Conservation (phyloP, 2,888 invertebrate species). For the Diadromus collaris region DNA sequence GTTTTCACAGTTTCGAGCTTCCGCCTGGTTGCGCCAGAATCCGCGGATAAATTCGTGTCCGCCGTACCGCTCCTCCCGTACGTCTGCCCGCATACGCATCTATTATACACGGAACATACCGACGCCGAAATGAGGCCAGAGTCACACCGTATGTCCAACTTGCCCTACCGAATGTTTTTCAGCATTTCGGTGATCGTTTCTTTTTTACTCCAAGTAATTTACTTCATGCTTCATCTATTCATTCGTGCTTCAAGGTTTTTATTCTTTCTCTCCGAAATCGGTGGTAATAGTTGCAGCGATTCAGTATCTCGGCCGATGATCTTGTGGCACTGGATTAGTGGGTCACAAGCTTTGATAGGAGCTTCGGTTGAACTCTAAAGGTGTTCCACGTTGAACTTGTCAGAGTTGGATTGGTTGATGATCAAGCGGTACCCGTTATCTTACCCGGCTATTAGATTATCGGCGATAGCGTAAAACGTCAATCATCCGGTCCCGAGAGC, state of each 20-base stretch:
- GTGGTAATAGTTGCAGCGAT: background rate
- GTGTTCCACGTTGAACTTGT: background rate
- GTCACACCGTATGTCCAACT: conserved; percentile 35
- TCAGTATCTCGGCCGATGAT: background rate
- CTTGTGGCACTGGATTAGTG: background rate
- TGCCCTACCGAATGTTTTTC: conserved; percentile 24
- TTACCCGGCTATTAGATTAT: no score
- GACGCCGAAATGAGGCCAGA: conserved; percentile 38
- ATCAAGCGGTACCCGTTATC: background rate
- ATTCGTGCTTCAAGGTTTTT: conserved; percentile 17
- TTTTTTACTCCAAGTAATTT: conserved; percentile 12
- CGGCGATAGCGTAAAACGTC: no score
- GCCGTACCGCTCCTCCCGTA: conserved; percentile 54
- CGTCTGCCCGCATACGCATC: conserved; percentile 47
- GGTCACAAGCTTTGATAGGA: background rate
- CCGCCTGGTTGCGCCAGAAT: conserved; percentile 63
- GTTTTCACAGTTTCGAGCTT: conserved; percentile 70
- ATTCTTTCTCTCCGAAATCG: background rate
- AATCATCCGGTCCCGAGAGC: no score
- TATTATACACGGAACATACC: conserved; percentile 50
- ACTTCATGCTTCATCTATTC: conserved; percentile 43
- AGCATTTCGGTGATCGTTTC: conserved; percentile 14
- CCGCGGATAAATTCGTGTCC: conserved; percentile 69
- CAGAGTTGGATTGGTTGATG: background rate
- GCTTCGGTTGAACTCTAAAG: background rate